Conservation (phyloP, 92 coral and sea anemone genomes). For the Micromussa lordhowensis region DNA sequence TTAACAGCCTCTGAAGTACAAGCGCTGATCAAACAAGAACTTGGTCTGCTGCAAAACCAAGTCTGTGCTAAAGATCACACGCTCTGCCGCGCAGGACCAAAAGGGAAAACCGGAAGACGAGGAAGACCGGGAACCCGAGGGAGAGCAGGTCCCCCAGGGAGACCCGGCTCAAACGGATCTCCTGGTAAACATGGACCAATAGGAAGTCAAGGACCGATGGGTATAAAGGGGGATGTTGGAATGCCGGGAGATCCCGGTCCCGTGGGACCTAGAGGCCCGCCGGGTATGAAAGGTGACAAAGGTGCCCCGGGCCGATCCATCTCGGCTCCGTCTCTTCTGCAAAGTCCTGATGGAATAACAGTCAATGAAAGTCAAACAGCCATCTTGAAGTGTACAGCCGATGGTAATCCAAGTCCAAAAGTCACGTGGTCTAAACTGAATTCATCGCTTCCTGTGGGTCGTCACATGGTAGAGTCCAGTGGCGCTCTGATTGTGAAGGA, state of each 20-base stretch:
- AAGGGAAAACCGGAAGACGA: conserved; percentile 67
- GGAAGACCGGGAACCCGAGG: conserved; percentile 70
- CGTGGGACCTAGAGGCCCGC: conserved; percentile 52
- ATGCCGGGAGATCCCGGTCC: conserved; percentile 55
- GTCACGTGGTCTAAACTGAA: conserved; percentile 60
- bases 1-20: conserved; percentile 2
- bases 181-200: conserved; percentile 68
- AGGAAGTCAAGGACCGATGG: conserved; percentile 57
- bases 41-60: conserved; percentile 59
- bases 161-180: conserved; percentile 58
- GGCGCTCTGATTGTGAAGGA: conserved; percentile 48
- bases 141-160: conserved; percentile 53
- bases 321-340: conserved; percentile 55
- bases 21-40: conserved; percentile 52
- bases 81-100: conserved; percentile 70
- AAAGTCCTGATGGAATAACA: conserved; percentile 36
- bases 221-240: conserved; percentile 46
- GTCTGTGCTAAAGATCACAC: conserved; percentile 62
- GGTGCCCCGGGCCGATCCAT: conserved; percentile 59
- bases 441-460: conserved; percentile 39
- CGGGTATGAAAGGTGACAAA: conserved; percentile 57
- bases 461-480: conserved; percentile 48
- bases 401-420: conserved; percentile 65
- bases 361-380: conserved; percentile 65
- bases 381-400: conserved; percentile 50